A percentile compares a stretch with the other conserved stretches of the same genome.
These are phyloP conservation scores for Chironex yamaguchii DNA, from an alignment of 30 jellyfish, hydroid and myxozoan species.

Conservation along the genomic window DNA sequence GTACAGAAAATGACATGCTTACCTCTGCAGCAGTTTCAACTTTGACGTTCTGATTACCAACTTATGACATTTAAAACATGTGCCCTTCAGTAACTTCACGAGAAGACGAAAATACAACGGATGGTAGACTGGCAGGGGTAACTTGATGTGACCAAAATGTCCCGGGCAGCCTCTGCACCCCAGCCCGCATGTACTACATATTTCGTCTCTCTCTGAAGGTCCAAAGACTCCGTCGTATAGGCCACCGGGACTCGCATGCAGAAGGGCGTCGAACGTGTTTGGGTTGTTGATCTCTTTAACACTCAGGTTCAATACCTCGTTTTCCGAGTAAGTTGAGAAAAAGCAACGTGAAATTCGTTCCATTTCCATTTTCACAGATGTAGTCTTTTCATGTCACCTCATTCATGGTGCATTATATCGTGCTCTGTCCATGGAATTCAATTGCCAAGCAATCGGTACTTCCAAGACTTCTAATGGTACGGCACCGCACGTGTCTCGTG, in stretches of 20 bases:
- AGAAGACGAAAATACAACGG: slow-evolving; percentile 86
- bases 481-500: too few relatives aligned
- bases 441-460: too few relatives aligned
- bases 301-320: slow-evolving; percentile 78
- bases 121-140: slow-evolving; percentile 96
- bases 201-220: slow-evolving; percentile 86
- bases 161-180: slow-evolving; percentile 90
- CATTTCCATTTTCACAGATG: slow-evolving; percentile 22
- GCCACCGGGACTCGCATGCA: slow-evolving; percentile 89
- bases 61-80: slow-evolving; percentile 91
- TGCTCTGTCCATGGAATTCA: too few relatives aligned
- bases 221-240: slow-evolving; percentile 90
- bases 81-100: slow-evolving; percentile 71
- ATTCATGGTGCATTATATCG: too few relatives aligned
- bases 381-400: too few relatives aligned
- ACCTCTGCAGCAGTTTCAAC: slow-evolving; percentile 69
- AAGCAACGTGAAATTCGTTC: slow-evolving; percentile 44
- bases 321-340: slow-evolving; percentile 71
- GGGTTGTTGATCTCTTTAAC: slow-evolving; percentile 86
- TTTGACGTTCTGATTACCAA: slow-evolving; percentile 62
- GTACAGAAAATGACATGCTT: too few relatives aligned
- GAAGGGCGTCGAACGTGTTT: slow-evolving; percentile 81
- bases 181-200: slow-evolving; percentile 92
- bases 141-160: slow-evolving; percentile 91
- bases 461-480: too few relatives aligned